Conservation (phyloP, 2,888 invertebrate species). For the Nephrotoma appendiculata region DNA sequence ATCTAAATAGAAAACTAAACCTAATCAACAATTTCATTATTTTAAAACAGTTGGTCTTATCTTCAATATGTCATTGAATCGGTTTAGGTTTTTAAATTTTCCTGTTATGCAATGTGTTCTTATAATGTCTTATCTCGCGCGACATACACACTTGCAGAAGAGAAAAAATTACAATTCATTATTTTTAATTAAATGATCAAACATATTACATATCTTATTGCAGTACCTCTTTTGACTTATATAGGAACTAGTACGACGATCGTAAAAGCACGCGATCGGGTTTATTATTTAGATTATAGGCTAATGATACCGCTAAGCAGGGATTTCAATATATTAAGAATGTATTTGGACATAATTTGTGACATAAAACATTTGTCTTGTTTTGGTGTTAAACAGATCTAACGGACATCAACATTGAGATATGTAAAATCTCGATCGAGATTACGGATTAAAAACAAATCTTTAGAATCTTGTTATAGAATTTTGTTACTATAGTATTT, state of each 20-base stretch:
- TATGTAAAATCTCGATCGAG: too few species aligned
- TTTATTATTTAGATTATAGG: too few species aligned
- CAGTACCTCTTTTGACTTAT: too few species aligned
- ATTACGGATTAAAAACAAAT: neutral
- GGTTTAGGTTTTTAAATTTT: neutral
- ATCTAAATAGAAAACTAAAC: neutral
- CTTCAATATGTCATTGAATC: neutral
- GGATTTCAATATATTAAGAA: too few species aligned
- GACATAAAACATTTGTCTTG: too few species aligned
- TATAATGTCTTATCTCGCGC: neutral
- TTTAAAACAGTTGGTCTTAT: neutral
- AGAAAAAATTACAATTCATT: neutral
- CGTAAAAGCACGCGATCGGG: neutral
- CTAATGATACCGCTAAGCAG: too few species aligned
- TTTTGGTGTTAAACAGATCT: too few species aligned
- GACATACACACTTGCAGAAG: neutral
- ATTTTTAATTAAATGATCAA: neutral
- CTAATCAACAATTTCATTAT: neutral
- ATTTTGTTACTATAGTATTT: neutral
- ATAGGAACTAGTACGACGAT: neutral
- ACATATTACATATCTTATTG: too few species aligned
- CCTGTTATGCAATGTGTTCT: neutral
- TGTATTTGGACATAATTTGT: too few species aligned
- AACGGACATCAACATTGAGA: too few species aligned
- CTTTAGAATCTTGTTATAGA: neutral